These are phyloP conservation scores for Corydoras sp. DNA, from an alignment of 2,113 vertebrate species.

Conservation along the genomic window DNA sequence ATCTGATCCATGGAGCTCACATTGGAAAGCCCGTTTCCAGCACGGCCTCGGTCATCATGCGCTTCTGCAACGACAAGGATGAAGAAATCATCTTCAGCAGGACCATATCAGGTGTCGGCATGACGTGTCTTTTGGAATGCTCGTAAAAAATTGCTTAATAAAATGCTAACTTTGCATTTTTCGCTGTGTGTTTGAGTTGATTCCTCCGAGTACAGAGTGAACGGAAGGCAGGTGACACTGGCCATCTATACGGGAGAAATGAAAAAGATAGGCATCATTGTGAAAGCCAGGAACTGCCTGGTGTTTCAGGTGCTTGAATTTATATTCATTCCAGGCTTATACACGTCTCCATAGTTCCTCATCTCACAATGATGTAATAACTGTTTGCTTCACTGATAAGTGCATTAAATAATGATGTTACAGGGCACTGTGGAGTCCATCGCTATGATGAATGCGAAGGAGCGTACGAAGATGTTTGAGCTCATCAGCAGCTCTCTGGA, in stretches of 20 bases:
- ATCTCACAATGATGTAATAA: no score
- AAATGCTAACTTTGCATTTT: neutral
- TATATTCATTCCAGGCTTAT: no score
- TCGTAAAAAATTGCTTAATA: neutral
- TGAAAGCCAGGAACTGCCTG: constrained; percentile 83
- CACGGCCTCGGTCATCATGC: constrained; percentile 71
- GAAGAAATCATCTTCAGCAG: constrained; percentile 72
- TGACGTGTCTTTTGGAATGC: neutral
- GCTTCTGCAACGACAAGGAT: constrained; percentile 68
- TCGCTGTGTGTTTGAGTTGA: constrained; percentile 57
- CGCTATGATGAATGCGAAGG: constrained; percentile 84
- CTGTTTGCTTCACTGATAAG: no score
- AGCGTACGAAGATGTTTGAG: constrained; percentile 87
- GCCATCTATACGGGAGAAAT: constrained; percentile 71
- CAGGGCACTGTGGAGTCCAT: constrained; percentile 91
- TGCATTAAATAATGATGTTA: neutral
- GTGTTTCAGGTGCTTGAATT: constrained; percentile 80
- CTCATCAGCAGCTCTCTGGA: constrained; percentile 79
- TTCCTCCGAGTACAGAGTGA: constrained; percentile 74
- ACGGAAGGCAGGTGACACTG: constrained; percentile 62
- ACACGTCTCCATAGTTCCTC: no score
- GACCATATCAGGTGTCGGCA: constrained; percentile 67
- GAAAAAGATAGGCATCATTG: constrained; percentile 78
- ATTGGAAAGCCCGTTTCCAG: constrained; percentile 72
- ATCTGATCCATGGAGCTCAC: constrained; percentile 87